Percentiles rank a stretch among this genome's conserved stretches.
These are phyloP conservation scores for Allacma fusca DNA, from an alignment of 2,888 invertebrate genomes.

Conservation along the genomic window DNA sequence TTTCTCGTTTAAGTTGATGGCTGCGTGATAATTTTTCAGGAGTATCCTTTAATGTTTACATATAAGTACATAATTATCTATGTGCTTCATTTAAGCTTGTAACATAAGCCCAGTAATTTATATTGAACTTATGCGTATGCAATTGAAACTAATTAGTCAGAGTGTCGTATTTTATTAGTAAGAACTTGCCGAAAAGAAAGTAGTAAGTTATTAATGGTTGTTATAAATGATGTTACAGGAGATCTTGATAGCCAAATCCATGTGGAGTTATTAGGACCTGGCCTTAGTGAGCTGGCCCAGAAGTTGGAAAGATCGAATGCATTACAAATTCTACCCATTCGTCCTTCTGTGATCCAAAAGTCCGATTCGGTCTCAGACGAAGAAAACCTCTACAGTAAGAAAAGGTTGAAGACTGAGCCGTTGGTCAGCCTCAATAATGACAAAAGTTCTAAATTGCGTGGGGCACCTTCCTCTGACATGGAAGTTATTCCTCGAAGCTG, in stretches of 20 bases:
- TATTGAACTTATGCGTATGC: too few relatives aligned
- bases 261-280: conserved; percentile 56
- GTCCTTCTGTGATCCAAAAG: conserved; percentile 53
- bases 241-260: conserved; percentile 30
- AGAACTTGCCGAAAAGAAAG: too few relatives aligned
- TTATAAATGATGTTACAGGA: conserved; percentile 19
- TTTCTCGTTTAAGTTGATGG: background rate
- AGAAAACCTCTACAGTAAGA: conserved; percentile 35
- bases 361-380: conserved; percentile 41
- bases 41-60: too few relatives aligned
- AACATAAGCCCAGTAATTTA: too few relatives aligned
- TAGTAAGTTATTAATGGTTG: background rate
- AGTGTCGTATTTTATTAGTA: too few relatives aligned
- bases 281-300: conserved; percentile 57
- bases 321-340: conserved; percentile 59
- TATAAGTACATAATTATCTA: too few relatives aligned
- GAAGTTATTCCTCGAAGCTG: conserved; percentile 26
- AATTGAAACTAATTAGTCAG: too few relatives aligned
- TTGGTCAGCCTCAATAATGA: background rate
- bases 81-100: too few relatives aligned
- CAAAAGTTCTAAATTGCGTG: background rate
- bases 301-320: conserved; percentile 60
- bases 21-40: too few relatives aligned
- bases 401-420: conserved; percentile 51
- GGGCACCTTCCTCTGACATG: conserved; percentile 12